Base-by-base conservation (phyloP, 2,113 vertebrate species). In the Excalfactoria chinensis region DNA sequence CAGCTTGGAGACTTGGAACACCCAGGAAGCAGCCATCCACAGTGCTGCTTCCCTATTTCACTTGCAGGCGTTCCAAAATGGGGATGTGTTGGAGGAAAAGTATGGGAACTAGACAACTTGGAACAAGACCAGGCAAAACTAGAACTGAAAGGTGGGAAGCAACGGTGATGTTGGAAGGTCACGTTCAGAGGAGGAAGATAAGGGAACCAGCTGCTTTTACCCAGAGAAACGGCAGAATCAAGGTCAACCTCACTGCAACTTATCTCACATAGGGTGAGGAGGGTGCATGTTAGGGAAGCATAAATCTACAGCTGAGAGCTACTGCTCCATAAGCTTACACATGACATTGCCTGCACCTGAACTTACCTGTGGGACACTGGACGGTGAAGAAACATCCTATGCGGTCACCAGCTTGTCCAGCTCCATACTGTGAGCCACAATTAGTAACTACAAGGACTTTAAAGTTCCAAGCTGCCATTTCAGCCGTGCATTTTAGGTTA, bases 1-100 rank as follows among this genome's bases (percentile, higher is more conserved):
- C 69, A 74, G 43, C 67, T 92, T 28, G 46, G 48, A 72, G 71
- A 75, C 40, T 72, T n/a, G 37, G 67, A 94, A 92, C 84, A 92
- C 62, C 67, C 74, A 85, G 78, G 34, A 62, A 82, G 48, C 18
- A 76, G 32, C 86, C 84, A 85, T 79, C 46, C 84, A 75, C 59
- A 2, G 64, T 26, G 68, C 49, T 30, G 48, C 17, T 81, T 66
- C 62, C 83, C 67, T 73, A 46, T 53, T 17, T 86, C 74, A 84
- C 40, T 64, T 4, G 3, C 59, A 7, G 35, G 13, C 78, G 30
- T 34, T 85, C 76, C 46, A 76, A 87, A 91, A 58, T 12, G 0
- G 71, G 55, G 60, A 37, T 9, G 9, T 59, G 51, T 18, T 58
- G 55, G 32, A 58, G 32, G 7, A n/a, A n/a, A 28, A 26, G 25